Conservation (phyloP, 2,113 vertebrate genomes). For the Peromyscus maniculatus region DNA sequence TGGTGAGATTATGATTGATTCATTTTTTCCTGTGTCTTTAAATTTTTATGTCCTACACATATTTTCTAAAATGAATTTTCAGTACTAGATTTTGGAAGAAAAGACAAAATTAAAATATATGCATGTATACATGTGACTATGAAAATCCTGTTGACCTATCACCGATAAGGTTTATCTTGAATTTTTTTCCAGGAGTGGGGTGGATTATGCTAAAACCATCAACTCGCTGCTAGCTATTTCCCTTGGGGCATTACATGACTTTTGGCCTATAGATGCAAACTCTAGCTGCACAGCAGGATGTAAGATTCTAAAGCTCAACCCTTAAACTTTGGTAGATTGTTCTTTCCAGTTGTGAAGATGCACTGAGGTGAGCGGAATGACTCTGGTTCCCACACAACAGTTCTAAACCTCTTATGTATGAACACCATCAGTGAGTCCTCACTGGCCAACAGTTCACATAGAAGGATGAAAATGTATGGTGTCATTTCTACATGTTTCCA, state of each 20-base stretch:
- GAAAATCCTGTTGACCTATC: not conserved
- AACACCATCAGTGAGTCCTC: no score
- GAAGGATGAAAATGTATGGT: not conserved
- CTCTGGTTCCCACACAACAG: not conserved
- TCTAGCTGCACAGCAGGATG: not conserved
- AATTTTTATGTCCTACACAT: not conserved
- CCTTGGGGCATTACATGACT: not conserved
- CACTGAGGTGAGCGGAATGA: not conserved
- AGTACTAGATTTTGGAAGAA: not conserved
- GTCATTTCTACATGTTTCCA: not conserved
- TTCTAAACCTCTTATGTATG: not conserved
- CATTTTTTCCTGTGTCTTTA: not conserved
- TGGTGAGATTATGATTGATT: not conserved
- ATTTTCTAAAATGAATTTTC: constrained; percentile 19
- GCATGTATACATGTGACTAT: not conserved
- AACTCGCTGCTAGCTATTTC: not conserved
- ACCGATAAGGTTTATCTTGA: not conserved
- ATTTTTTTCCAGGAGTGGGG: not conserved
- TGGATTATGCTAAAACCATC: not conserved
- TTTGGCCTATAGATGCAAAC: not conserved
- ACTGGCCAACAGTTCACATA: not conserved
- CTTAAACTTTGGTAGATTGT: not conserved
- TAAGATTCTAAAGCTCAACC: not conserved
- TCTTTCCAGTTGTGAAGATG: not conserved
- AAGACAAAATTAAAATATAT: not conserved